phyloP scores from a whole-genome alignment of 2,113 vertebrate species.

The Lophotis ruficrista region DNA sequence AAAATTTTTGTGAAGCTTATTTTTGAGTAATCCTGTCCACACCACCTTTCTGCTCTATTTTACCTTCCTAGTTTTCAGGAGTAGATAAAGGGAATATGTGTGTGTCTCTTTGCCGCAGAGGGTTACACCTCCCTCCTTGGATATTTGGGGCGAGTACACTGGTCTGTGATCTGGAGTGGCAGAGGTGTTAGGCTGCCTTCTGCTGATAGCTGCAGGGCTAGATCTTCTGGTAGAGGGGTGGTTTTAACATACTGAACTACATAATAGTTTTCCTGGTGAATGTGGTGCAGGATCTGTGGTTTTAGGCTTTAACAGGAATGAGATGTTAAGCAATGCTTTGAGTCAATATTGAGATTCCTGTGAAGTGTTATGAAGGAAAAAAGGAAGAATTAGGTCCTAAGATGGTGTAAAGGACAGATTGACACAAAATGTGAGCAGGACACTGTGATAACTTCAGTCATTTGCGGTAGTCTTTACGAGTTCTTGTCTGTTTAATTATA shows the following conservation, averaged over 20 bases:
- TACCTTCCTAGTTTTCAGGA: not conserved
- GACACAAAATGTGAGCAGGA: not conserved
- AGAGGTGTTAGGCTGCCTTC: not conserved
- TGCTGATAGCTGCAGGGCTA: not conserved
- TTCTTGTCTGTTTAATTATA: not conserved
- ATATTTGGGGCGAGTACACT: fast-evolving
- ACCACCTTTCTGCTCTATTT: not conserved
- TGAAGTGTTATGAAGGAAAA: not conserved
- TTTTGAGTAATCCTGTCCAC: not conserved
- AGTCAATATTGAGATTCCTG: not conserved
- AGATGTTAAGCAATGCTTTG: not conserved
- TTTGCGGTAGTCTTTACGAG: not conserved
- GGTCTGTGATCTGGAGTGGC: not conserved
- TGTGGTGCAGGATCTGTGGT: not conserved
- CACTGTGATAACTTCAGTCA: not conserved
- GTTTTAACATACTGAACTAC: not conserved
- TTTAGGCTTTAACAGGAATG: not conserved
- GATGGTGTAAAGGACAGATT: not conserved
- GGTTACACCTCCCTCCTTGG: not conserved
- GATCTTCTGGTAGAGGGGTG: not conserved
- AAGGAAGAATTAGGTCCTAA: not conserved
- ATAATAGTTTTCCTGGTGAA: not conserved
- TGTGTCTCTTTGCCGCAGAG: not conserved
- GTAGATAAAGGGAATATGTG: not conserved
- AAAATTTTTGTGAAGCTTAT: not conserved